Evolutionary conservation across 2,113 vertebrate species (phyloP).

Genomic region (Dolichallabes microphthalmus): DNA sequence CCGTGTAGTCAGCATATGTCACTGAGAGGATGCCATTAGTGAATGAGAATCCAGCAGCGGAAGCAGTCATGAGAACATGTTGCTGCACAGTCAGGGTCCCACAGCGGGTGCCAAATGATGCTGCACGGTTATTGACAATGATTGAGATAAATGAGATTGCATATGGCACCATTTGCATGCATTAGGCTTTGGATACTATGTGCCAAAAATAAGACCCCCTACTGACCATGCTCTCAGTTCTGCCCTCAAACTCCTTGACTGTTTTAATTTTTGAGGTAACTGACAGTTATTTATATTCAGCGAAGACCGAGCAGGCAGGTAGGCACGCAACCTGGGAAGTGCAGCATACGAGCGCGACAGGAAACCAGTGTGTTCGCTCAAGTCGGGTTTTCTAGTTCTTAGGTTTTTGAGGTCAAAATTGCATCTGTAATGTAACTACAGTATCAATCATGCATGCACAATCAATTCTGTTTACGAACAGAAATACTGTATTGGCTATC

Average conservation of each 20-base stretch:
- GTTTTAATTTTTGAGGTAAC: background rate
- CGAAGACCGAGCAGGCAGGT: background rate
- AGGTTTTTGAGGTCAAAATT: background rate
- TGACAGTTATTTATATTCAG: background rate
- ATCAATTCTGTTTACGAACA: background rate
- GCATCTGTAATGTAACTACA: background rate
- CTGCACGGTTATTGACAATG: constrained; percentile 2
- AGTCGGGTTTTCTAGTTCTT: background rate
- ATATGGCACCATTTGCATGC: constrained; percentile 19
- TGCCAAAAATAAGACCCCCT: background rate
- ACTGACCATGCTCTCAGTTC: background rate
- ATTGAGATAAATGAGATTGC: constrained; percentile 27
- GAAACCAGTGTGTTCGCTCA: background rate
- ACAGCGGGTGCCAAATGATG: background rate
- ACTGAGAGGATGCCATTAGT: background rate
- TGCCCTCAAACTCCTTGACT: background rate
- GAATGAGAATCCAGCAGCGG: background rate
- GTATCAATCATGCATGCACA: background rate
- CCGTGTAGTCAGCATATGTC: constrained; percentile 5
- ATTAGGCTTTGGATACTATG: background rate
- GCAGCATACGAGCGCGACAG: background rate
- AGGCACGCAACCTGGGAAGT: no score
- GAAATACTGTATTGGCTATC: background rate
- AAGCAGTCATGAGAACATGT: constrained; percentile 13
- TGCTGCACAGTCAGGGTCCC: constrained; percentile 11